A percentile compares a stretch with the other conserved stretches of the same genome.
phyloP scores from a whole-genome alignment of 2,888 invertebrate species.

The Netelia melanura region DNA sequence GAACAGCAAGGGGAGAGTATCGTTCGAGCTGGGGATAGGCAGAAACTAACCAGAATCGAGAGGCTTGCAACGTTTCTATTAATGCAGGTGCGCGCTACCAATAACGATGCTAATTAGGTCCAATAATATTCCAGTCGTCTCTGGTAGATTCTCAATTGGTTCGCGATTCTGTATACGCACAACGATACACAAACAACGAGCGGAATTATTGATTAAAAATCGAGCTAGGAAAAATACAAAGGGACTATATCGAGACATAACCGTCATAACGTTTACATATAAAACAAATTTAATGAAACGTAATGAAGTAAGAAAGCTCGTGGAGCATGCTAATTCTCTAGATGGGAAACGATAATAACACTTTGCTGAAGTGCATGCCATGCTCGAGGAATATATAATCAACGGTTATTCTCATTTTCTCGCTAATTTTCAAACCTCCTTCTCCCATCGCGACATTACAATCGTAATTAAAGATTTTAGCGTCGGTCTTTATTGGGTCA shows the following conservation, averaged over 20 bases:
- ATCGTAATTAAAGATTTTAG: constrained; percentile 60
- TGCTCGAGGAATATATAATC: constrained; percentile 29
- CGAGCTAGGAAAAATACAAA: not conserved
- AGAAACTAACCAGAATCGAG: constrained; percentile 17
- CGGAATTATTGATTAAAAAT: constrained; percentile 57
- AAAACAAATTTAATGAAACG: not conserved
- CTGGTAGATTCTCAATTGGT: constrained; percentile 58
- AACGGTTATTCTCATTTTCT: constrained; percentile 11
- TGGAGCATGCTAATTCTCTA: constrained; percentile 36
- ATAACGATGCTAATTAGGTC: constrained; percentile 70
- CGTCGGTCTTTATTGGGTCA: constrained; percentile 27
- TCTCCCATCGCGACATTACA: constrained; percentile 34
- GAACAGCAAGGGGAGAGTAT: constrained; percentile 42
- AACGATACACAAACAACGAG: not conserved
- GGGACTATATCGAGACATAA: not conserved
- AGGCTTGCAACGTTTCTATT: constrained; percentile 65
- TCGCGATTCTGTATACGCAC: not conserved
- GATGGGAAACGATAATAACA: constrained; percentile 21
- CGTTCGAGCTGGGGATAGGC: constrained; percentile 41
- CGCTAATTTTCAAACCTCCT: constrained; percentile 2
- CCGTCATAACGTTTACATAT: not conserved
- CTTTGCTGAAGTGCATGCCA: constrained; percentile 9
- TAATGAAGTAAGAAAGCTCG: constrained; percentile 3
- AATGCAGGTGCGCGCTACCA: constrained; percentile 64
- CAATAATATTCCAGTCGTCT: constrained; percentile 67